These are phyloP conservation scores for Gasterosteus nipponicus DNA, from an alignment of 2,113 vertebrate species.

Conservation along the genomic window DNA sequence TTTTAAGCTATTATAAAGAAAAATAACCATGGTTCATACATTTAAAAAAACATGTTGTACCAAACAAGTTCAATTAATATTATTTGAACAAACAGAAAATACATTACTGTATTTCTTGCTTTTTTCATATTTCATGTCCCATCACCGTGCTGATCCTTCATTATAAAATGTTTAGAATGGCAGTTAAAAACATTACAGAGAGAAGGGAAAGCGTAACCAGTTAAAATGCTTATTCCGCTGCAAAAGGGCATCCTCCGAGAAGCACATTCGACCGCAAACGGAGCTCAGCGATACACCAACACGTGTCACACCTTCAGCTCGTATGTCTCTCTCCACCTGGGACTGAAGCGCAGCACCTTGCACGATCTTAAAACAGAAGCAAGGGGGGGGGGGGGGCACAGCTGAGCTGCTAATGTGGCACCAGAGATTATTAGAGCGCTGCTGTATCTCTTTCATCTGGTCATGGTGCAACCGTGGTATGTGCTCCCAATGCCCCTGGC, in stretches of 20 bases:
- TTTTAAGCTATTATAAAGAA: not conserved
- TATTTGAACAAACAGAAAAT: not conserved
- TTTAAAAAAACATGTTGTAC: not conserved
- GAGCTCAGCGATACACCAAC: conserved; percentile 21
- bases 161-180: not conserved
- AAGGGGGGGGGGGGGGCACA: not conserved
- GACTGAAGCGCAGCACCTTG: conserved; percentile 17
- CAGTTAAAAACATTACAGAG: not conserved
- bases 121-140: conserved; percentile 3
- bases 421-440: conserved; percentile 50
- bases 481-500: conserved; percentile 42
- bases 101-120: not conserved
- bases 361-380: conserved; percentile 25
- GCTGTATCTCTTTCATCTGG: conserved; percentile 65
- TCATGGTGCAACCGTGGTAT: conserved; percentile 27
- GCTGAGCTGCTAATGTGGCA: conserved; percentile 30
- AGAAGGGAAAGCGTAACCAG: not conserved
- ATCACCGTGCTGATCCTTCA: not conserved
- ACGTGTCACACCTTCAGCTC: conserved; percentile 12
- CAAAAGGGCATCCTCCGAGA: not conserved
- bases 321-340: conserved; percentile 23
- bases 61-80: not conserved
- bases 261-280: conserved; percentile 14
- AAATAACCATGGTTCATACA: not conserved
- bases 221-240: not conserved